phyloP scores from a whole-genome alignment of 2,113 vertebrate genomes.

The Spermophilus dauricus region DNA sequence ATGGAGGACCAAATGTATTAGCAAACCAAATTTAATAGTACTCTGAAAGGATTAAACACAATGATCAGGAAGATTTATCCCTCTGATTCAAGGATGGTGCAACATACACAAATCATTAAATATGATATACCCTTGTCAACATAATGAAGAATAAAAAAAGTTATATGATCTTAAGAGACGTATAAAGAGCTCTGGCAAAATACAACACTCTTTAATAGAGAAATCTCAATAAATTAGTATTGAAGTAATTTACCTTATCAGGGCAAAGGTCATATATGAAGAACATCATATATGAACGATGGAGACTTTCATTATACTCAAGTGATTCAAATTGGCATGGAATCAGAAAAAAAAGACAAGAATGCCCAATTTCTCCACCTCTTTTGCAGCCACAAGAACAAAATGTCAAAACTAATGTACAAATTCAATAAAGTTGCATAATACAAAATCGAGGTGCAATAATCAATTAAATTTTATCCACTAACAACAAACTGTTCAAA shows the following conservation, averaged over 20 bases:
- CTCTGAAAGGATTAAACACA: not conserved
- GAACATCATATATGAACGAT: not conserved
- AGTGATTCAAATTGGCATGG: not conserved
- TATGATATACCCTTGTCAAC: not conserved
- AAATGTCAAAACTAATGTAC: not conserved
- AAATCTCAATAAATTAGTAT: not conserved
- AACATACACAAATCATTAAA: not conserved
- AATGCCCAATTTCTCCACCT: not conserved
- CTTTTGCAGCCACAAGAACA: not conserved
- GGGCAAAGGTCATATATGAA: not conserved
- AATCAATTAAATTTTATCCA: not conserved
- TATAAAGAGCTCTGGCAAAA: not conserved
- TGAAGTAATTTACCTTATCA: not conserved
- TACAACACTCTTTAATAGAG: not conserved
- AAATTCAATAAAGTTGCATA: not conserved
- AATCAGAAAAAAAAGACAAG: not conserved
- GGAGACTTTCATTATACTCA: not conserved
- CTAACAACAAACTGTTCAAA: not conserved
- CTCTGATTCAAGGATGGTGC: not conserved
- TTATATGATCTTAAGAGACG: not conserved
- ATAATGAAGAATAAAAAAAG: not conserved
- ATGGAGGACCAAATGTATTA: not conserved
- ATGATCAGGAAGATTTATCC: not conserved
- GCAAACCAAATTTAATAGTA: not conserved
- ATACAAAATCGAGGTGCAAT: not conserved